phyloP scores from a whole-genome alignment of 37 sponge, comb jelly and placozoan species.

The Spongia lamella region DNA sequence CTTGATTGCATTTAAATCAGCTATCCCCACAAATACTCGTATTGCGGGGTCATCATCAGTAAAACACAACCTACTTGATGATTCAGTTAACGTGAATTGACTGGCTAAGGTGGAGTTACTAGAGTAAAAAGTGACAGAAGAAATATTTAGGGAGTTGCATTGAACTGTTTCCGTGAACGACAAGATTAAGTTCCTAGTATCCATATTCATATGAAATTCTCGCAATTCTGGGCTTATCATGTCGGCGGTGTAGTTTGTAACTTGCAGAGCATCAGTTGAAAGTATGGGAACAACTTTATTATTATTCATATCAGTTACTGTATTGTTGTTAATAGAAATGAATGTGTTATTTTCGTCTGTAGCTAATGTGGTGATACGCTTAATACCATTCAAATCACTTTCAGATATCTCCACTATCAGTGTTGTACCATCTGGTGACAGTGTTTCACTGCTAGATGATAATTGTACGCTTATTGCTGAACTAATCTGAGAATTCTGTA shows the following conservation, averaged over 20 bases:
- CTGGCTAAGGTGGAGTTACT: background rate
- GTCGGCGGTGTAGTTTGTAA: constrained; percentile 57
- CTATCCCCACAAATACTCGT: constrained; percentile 41
- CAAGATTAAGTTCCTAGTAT: constrained; percentile 62
- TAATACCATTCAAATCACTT: constrained; percentile 75
- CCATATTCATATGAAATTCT: constrained; percentile 63
- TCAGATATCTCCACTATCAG: constrained; percentile 58
- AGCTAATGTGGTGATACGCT: constrained; percentile 71
- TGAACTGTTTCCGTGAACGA: constrained; percentile 87
- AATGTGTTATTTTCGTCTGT: constrained; percentile 68
- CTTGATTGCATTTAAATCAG: constrained; percentile 81
- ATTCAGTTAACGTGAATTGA: constrained; percentile 42
- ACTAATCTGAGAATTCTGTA: constrained; percentile 52
- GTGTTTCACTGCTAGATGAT: constrained; percentile 6
- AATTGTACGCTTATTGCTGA: constrained; percentile 27
- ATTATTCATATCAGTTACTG: constrained; percentile 78
- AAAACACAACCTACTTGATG: constrained; percentile 26
- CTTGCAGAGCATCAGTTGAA: constrained; percentile 45
- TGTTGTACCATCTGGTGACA: constrained; percentile 60
- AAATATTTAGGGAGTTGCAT: constrained; percentile 58
- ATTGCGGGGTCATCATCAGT: constrained; percentile 61
- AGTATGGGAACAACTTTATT: constrained; percentile 59
- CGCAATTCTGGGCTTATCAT: constrained; percentile 49
- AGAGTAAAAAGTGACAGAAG: constrained; percentile 62
- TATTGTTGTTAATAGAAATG: constrained; percentile 58